These are phyloP conservation scores for Platyscapa corneri DNA, from an alignment of 1,140 invertebrate species.

Conservation along the genomic window DNA sequence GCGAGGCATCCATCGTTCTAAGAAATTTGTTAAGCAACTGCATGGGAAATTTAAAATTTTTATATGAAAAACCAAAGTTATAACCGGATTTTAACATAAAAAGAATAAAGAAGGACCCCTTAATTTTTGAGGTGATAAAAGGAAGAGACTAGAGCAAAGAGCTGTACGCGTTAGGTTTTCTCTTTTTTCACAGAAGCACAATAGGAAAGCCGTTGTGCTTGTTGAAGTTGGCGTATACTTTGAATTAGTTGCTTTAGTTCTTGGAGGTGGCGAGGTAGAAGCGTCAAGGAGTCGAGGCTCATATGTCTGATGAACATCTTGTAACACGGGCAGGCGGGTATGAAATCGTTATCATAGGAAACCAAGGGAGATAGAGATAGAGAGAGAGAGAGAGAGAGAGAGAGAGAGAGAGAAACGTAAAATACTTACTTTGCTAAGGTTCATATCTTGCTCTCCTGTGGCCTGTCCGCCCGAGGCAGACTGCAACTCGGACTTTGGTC, in stretches of 20 bases:
- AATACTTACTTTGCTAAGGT: slow-evolving; percentile 42
- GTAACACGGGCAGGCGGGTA: not conserved
- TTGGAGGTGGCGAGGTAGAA: not conserved
- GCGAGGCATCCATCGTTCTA: not conserved
- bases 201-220: not conserved
- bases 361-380: not conserved
- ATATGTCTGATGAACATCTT: no score
- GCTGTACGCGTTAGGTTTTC: not conserved
- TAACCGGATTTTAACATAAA: not conserved
- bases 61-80: not conserved
- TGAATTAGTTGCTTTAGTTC: not conserved
- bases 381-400: not conserved
- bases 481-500: slow-evolving; percentile 49
- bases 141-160: not conserved
- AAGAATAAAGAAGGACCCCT: not conserved
- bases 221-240: not conserved
- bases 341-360: slow-evolving; percentile 5
- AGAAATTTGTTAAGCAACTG: no score
- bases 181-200: not conserved
- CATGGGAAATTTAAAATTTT: no score
- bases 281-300: not conserved
- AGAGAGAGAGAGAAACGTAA: not conserved
- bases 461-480: slow-evolving; percentile 9
- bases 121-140: not conserved
- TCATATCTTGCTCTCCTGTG: slow-evolving; percentile 38